phyloP scores from a whole-genome alignment of 1,140 invertebrate species.

The Antheraea pernyi region DNA sequence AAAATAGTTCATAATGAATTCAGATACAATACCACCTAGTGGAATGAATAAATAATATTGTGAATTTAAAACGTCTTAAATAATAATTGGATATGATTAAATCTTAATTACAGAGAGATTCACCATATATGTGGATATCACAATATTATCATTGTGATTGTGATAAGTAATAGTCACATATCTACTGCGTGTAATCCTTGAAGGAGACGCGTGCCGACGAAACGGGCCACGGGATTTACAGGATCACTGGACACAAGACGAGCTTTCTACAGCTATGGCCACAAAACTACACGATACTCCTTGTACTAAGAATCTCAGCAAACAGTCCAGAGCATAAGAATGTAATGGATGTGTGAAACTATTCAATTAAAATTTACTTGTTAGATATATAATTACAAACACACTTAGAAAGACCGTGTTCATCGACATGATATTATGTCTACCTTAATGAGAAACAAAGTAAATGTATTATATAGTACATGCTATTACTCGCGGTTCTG shows the following conservation, averaged over 20 bases:
- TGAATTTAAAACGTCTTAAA: too few relatives aligned
- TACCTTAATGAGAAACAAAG: background rate
- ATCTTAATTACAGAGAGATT: too few relatives aligned
- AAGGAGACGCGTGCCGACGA: conserved; percentile 54
- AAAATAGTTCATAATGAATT: too few relatives aligned
- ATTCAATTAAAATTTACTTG: too few relatives aligned
- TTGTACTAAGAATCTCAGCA: background rate
- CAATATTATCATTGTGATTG: conserved; percentile 38
- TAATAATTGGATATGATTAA: too few relatives aligned
- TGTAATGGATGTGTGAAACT: too few relatives aligned
- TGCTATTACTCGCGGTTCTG: too few relatives aligned
- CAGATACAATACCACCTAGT: too few relatives aligned
- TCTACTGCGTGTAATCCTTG: conserved; percentile 46
- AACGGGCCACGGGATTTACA: conserved; percentile 51
- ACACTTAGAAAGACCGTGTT: background rate
- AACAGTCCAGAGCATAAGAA: too few relatives aligned
- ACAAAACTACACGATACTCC: background rate
- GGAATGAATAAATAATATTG: too few relatives aligned
- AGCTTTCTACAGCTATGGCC: conserved; percentile 10
- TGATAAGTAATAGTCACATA: conserved; percentile 41
- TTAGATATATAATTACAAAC: background rate
- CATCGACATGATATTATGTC: background rate
- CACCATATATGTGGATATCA: too few relatives aligned
- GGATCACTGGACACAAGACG: conserved; percentile 57
- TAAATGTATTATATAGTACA: conserved; percentile 13